Evolutionary conservation across 2,797 vertebrate genomes (phyloP).

Genomic region (Leuciscus waleckii): DNA sequence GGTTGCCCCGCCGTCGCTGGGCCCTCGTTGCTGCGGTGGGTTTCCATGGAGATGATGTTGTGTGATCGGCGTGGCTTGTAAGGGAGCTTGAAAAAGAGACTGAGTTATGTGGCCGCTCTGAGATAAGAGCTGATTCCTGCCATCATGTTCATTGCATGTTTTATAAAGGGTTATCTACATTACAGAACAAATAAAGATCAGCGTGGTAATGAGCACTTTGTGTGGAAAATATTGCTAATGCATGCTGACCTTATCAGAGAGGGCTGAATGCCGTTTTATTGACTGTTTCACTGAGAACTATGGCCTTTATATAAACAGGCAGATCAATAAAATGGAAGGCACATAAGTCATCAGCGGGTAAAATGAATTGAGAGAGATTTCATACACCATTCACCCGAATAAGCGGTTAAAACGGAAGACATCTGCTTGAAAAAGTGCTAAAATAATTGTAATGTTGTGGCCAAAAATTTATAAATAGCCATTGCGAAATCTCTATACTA

Average conservation of each 20-base stretch:
- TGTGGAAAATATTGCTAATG: slow-evolving; percentile 2
- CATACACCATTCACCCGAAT: not conserved
- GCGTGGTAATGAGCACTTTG: slow-evolving; percentile 32
- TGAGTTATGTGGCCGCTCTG: slow-evolving; percentile 5
- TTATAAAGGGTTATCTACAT: slow-evolving; percentile 27
- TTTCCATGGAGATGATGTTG: slow-evolving; percentile 59
- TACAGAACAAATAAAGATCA: slow-evolving; percentile 39
- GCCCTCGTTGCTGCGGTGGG: slow-evolving; percentile 44
- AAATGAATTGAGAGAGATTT: slow-evolving; percentile 6
- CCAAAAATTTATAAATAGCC: not conserved
- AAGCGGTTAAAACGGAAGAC: not conserved
- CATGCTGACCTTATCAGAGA: slow-evolving; percentile 26
- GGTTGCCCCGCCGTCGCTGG: slow-evolving; percentile 14
- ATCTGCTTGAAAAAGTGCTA: not conserved
- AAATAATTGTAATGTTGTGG: not conserved
- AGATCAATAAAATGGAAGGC: slow-evolving; percentile 19
- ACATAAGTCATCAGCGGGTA: not conserved
- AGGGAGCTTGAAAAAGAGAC: slow-evolving; percentile 17
- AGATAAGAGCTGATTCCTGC: slow-evolving; percentile 37
- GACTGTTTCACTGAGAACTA: not conserved
- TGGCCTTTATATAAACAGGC: slow-evolving; percentile 3
- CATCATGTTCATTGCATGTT: slow-evolving; percentile 36
- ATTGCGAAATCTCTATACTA: not conserved
- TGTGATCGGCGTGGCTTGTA: not conserved
- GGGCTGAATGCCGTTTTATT: slow-evolving; percentile 18